phyloP scores from a whole-genome alignment of 2,888 invertebrate genomes.

The Spodoptera picta region DNA sequence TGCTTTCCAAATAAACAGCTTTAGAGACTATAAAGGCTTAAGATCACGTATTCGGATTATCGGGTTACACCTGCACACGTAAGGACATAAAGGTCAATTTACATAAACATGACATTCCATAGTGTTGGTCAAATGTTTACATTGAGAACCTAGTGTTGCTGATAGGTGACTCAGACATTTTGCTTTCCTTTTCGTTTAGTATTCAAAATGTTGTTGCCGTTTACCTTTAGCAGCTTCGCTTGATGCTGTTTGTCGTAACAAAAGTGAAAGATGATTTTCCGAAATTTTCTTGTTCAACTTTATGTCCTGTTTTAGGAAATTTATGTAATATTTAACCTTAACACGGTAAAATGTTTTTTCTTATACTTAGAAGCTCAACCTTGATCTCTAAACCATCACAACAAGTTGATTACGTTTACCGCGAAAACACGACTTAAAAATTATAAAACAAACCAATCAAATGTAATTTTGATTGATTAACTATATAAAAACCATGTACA shows the following conservation, averaged over 20 bases:
- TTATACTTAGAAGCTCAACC: too few species aligned
- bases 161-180: slow-evolving; percentile 60
- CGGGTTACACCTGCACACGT: slow-evolving; percentile 71
- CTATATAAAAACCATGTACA: not conserved
- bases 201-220: slow-evolving; percentile 59
- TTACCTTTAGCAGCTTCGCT: slow-evolving; percentile 24
- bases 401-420: too few species aligned
- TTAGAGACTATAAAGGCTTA: slow-evolving; percentile 49
- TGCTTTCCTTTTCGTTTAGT: slow-evolving; percentile 72
- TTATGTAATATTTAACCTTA: too few species aligned
- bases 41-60: slow-evolving; percentile 75
- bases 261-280: slow-evolving; percentile 16
- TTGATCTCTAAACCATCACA: too few species aligned
- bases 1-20: slow-evolving; percentile 72
- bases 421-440: too few species aligned
- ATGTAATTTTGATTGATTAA: not conserved
- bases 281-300: not conserved
- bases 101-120: slow-evolving; percentile 71
- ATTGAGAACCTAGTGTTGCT: slow-evolving; percentile 43
- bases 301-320: too few species aligned
- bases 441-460: too few species aligned
- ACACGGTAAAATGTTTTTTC: too few species aligned
- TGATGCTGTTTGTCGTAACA: slow-evolving; percentile 22
- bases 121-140: slow-evolving; percentile 70
- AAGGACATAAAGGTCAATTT: slow-evolving; percentile 71